Base-by-base conservation (phyloP, 2,888 invertebrate species). In the Notodonta ziczac region DNA sequence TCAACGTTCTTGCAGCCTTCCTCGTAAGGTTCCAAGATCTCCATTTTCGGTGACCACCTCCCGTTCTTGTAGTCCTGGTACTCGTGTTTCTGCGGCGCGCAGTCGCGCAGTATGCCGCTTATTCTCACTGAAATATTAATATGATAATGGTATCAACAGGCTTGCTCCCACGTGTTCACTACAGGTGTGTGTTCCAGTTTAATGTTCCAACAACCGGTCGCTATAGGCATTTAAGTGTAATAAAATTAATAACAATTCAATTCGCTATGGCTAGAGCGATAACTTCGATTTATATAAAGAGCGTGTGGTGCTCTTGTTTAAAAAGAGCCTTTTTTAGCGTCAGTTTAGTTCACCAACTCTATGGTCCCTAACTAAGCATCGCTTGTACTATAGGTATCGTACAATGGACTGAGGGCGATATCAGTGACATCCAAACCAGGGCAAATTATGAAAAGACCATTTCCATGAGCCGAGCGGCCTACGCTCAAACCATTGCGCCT, bases 51-150 rank as follows among this genome's bases (percentile, higher is more conserved):
- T 51, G 94, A 91, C 97, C 97, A 97, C 70, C 88, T 88, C 13
- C 95, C 95, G 65, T 95, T 88, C 69, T 94, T 94, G 78, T 94
- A 96, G 58, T 94, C 94, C 79, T 95, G 95, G 76, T 94, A 94
- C 54, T 94, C 94, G 76, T 96, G 92, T 81, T 95, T 96, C 86
- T 97, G 97, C 5, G 95, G 91, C 0, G 97, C 97, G 82, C 97
- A 97, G 73, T 96, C 96, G 57, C 97, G 94, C 50, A 95, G 91
- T 24, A 95, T 95, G 42, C 94, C 95, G 66, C 93, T 94, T 61
- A 96, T 94, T 69, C 92, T 90, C 55, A 94, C 96, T 96, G 89
- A 55, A 94, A 92, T 60, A 32, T 16, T 51, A 40, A 12, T 55
- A 24, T 56, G n/a, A 55, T 40, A 40, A 35, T 53, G 51, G 12